Base-by-base conservation (phyloP, 2,113 vertebrate species). In the Amia ocellicauda region DNA sequence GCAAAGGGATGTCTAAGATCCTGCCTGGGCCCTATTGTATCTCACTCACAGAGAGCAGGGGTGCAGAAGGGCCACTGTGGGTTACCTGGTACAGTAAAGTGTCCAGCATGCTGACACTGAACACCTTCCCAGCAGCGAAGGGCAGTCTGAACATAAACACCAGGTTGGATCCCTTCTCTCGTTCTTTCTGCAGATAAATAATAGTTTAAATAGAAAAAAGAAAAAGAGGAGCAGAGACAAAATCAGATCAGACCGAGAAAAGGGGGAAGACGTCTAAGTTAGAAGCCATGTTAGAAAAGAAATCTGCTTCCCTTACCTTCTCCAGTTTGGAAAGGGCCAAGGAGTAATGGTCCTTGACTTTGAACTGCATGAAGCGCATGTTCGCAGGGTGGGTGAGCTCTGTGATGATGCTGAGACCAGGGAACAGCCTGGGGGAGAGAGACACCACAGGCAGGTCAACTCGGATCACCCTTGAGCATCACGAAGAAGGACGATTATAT, bases 341-440 rank as follows among this genome's bases (percentile, higher is more conserved):
- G 2, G 90, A 91, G 70, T 90, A 90, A 71, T 89, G 86, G 69
- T 92, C 90, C 78, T 92, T 92, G 51, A 91, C 90, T 79, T 88
- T 86, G 73, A 92, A 92, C 79, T 91, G 91, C 91, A 91, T 92
- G 71, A 92, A 92, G 56, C 90, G 86, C 91, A 92, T 92, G 81
- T 92, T 92, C 71, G 91, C 90, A 0, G 89, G 91, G 64, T 92
- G 91, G 0, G 91, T 90, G 69, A 92, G 85, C 78, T 92, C 91
- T 0, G 91, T 92, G 74, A 92, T 92, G 68, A 92, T 92, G 8
- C 88, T 90, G 1, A 92, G 84, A 40, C 83, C 86, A n/a, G 91
- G 90, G 49, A 92, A 92, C 55, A 92, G 69, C 79, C 91, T 92
- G 79, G n/a, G 3, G 3, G 29, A 26, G 43, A 28, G 26, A 42